Conservation (phyloP, 2,797 vertebrate genomes). For the Spinibarbus caldwelli region DNA sequence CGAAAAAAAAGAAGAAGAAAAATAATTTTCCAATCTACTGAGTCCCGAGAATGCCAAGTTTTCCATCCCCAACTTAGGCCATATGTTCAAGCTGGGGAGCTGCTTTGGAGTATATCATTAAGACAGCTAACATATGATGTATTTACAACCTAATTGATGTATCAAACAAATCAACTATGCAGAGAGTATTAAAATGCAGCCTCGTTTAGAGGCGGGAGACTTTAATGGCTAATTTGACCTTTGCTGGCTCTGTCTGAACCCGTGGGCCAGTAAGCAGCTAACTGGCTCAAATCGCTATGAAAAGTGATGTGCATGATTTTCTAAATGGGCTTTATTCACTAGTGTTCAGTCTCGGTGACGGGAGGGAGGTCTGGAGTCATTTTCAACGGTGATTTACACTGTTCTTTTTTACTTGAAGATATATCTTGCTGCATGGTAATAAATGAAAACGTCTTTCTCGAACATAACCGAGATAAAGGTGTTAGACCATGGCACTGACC, state of each 20-base stretch:
- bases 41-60: conserved; percentile 52
- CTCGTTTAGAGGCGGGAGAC: conserved; percentile 69
- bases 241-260: conserved; percentile 69
- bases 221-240: conserved; percentile 80
- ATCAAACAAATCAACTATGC: conserved; percentile 67
- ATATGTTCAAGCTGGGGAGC: conserved; percentile 54
- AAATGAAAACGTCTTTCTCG: conserved; percentile 22
- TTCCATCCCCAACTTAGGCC: conserved; percentile 52
- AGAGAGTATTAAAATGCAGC: conserved; percentile 63
- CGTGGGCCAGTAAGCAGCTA: conserved; percentile 61
- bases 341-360: conserved; percentile 6
- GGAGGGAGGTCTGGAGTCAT: conserved; percentile 6
- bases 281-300: conserved; percentile 59
- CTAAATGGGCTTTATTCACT: conserved; percentile 42
- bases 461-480: conserved; percentile 26
- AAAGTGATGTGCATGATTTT: conserved; percentile 56
- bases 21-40: conserved; percentile 46
- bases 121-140: conserved; percentile 59
- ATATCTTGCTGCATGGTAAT: neutral
- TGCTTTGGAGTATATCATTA: conserved; percentile 59
- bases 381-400: conserved; percentile 9
- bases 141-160: conserved; percentile 67
- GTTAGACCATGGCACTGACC: conserved; percentile 67
- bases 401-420: conserved; percentile 18
- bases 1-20: conserved; percentile 22